Evolutionary conservation across 2,797 vertebrate species (phyloP).

Genomic region (Synanceia verrucosa): DNA sequence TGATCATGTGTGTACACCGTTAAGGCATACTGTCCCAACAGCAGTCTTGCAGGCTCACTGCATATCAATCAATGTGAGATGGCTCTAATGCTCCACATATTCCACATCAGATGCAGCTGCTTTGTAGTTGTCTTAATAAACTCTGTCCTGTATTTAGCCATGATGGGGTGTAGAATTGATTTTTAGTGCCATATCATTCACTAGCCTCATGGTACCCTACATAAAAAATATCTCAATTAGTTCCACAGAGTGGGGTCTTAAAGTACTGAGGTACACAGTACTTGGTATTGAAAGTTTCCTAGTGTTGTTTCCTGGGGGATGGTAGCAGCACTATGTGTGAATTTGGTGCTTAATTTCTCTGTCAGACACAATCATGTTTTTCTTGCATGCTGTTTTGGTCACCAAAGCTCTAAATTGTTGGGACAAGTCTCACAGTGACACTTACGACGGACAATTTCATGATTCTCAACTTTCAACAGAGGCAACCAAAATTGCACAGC

Average conservation of each 20-base stretch:
- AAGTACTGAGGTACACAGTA: background rate
- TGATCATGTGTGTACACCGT: no score
- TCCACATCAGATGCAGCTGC: background rate
- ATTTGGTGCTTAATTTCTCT: background rate
- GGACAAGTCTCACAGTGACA: background rate
- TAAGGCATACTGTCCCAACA: no score
- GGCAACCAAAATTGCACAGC: background rate
- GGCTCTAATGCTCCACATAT: rapidly evolving
- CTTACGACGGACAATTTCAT: background rate
- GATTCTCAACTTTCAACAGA: background rate
- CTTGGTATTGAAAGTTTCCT: background rate
- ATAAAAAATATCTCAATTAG: background rate
- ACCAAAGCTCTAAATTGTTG: background rate
- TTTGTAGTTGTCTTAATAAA: background rate
- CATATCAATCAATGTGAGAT: no score
- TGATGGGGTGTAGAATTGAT: no score
- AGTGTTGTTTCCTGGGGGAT: background rate
- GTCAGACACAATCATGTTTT: background rate
- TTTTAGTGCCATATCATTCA: background rate
- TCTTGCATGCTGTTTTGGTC: background rate
- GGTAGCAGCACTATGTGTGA: background rate
- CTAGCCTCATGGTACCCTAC: background rate
- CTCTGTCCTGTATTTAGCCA: background rate
- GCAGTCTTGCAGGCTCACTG: no score
- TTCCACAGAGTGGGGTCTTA: background rate